Percentiles rank a stretch among this genome's conserved stretches.
Evolutionary conservation across 2,888 invertebrate species (phyloP).

Genomic region (Oeneis ivallda): DNA sequence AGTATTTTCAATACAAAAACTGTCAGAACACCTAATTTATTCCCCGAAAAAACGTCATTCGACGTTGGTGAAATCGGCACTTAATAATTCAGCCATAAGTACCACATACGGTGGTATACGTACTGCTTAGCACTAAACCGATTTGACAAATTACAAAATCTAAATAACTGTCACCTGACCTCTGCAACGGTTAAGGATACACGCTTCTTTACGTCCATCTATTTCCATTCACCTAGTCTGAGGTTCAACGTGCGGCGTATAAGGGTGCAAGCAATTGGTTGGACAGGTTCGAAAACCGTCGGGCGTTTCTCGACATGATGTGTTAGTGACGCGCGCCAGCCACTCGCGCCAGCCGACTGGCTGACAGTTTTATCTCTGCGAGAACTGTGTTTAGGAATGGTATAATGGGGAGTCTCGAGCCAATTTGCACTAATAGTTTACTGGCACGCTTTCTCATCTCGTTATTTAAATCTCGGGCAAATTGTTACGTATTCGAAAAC

Average conservation of each 20-base stretch:
- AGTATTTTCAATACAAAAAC: no score
- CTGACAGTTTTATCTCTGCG: constrained; percentile 38
- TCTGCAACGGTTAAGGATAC: not conserved
- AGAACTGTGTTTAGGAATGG: constrained; percentile 22
- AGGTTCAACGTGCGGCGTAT: constrained; percentile 36
- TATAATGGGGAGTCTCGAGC: constrained; percentile 31
- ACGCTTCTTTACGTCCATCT: not conserved
- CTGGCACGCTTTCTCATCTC: constrained; percentile 35
- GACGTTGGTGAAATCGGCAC: no score
- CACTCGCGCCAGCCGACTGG: constrained; percentile 36
- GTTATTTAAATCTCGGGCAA: constrained; percentile 26
- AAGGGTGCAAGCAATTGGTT: constrained; percentile 58
- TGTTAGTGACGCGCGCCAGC: constrained; percentile 3
- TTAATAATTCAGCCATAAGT: no score
- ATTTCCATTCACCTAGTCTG: not conserved
- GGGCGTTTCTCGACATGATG: constrained; percentile 4
- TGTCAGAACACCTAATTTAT: no score
- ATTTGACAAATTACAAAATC: not conserved
- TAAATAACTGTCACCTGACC: not conserved
- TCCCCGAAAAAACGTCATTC: no score
- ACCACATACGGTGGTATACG: no score
- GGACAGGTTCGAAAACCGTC: constrained; percentile 50
- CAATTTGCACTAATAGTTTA: constrained; percentile 32
- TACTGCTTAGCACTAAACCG: not conserved
- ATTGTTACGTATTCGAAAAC: constrained; percentile 14